Evolutionary conservation across 1,140 invertebrate species (phyloP), one percentile per base, ranked within the genome.

Genomic region (Paralvinella palmiformis): DNA sequence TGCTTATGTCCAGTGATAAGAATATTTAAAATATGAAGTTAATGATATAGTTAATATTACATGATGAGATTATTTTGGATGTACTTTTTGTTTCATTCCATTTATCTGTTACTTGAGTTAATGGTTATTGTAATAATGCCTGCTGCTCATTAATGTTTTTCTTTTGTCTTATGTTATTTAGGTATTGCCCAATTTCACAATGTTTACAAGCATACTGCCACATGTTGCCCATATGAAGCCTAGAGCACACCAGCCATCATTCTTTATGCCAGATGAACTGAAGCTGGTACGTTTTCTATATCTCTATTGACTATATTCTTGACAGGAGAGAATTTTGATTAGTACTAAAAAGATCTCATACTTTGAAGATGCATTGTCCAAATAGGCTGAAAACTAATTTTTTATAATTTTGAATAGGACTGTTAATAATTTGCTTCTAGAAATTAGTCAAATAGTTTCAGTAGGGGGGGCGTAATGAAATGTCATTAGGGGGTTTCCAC

Each of bases 261-360:
- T 89, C 78, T 91, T 90, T 73, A 84, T 91, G 69, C 85, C 86
- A 37, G 89, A 92, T 70, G 87, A 88, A 73, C 79, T 92, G 55
- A 85, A 89, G 73, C 70, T 81, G 73, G 79, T 79, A 65, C 64
- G 69, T 64, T 44, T 33, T 33, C 24, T 55, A 55, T 7, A 52
- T 52, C 15, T 29, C 29, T 59, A 65, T 58, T 65, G 45, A n/a
- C 15, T 64, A 29, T 41, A 44, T 6, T 5, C 17, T 7, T n/a
- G 22, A 31, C 22, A 32, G 35, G 3, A 29, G 13, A 7, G 3
- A 24, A 48, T 63, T 22, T 62, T n/a, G n/a, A n/a, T n/a, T n/a
- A n/a, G n/a, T n/a, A n/a, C n/a, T n/a, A n/a, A n/a, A n/a, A n/a
- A n/a, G n/a, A n/a, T n/a, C n/a, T n/a, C n/a, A n/a, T n/a, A n/a